Percentiles rank a stretch among this genome's conserved stretches.
Conservation (phyloP, 1,140 invertebrate genomes). For the Belonocnema kinseyi region DNA sequence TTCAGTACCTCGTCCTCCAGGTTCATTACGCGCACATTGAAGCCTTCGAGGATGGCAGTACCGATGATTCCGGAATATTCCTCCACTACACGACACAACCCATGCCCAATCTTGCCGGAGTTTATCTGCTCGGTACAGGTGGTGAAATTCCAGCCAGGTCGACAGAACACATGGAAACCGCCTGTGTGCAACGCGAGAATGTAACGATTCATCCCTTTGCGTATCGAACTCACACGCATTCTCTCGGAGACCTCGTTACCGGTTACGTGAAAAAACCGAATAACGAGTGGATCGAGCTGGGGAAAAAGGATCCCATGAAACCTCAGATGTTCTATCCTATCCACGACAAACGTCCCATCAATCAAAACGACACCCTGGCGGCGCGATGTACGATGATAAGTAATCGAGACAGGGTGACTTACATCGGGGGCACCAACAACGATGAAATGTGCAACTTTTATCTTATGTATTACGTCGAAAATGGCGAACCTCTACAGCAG, state of each 20-base stretch:
- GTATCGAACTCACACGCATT: constrained; percentile 95
- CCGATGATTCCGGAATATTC: constrained; percentile 89
- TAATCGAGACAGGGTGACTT: constrained; percentile 78
- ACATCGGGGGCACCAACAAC: constrained; percentile 89
- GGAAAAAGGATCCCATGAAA: constrained; percentile 92
- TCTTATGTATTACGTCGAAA: constrained; percentile 97
- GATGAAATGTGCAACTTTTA: constrained; percentile 99
- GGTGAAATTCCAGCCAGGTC: constrained; percentile 84
- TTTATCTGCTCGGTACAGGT: constrained; percentile 89
- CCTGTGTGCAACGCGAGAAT: constrained; percentile 87
- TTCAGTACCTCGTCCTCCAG: constrained; percentile 91
- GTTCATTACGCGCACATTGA: constrained; percentile 92
- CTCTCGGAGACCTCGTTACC: constrained; percentile 89
- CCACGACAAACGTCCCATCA: constrained; percentile 78
- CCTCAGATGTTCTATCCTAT: constrained; percentile 98
- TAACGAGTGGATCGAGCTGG: constrained; percentile 88
- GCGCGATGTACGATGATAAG: constrained; percentile 95
- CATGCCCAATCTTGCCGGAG: constrained; percentile 88
- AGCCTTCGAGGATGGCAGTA: constrained; percentile 84
- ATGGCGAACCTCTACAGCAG: constrained; percentile 84
- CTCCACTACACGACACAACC: constrained; percentile 85
- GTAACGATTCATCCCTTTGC: constrained; percentile 95
- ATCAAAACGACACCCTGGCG: constrained; percentile 86
- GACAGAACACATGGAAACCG: constrained; percentile 90
- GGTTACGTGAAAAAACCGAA: constrained; percentile 87